Base-by-base conservation (phyloP, 2,797 vertebrate genomes). In the Natrix natrix region DNA sequence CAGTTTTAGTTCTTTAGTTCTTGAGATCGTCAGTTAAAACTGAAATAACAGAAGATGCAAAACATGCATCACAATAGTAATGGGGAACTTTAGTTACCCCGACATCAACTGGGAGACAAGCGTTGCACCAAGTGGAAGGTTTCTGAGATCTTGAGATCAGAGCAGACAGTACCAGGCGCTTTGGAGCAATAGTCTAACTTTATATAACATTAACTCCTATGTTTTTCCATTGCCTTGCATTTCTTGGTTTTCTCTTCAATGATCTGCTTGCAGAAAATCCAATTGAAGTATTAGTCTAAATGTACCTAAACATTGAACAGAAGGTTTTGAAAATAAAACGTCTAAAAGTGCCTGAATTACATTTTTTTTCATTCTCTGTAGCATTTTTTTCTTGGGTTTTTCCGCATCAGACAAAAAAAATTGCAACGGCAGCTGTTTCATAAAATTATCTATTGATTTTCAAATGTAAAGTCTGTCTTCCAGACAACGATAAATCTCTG, bases 371-470 rank as follows among this genome's bases (percentile, higher is more conserved):
- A 57, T 88, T 90, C 66, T 90, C 52, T 90, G 54, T 26, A 78
- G n/a, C 74, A 55, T 60, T n/a, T n/a, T 69, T 83, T 66, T 63
- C 16, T 60, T 6, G 5, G 74, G 61, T 74, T 61, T 61, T 60
- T 61, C 14, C 60, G 5, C 57, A 12, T 26, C 28, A 86, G 52
- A 52, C 92, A 92, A 5, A 90, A 92, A 93, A 92, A 92, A 92
- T 43, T 63, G 83, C n/a, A 90, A 88, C 8, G 86, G n/a, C 86
- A 43, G 66, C 11, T 43, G 90, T 83, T 28, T 92, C 55, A 91
- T 43, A 22, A 28, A 43, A 88, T 78, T 87, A 55, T 5, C 3
- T 59, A 61, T 87, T 87, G 60, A 57, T 93, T 57, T 90, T 90
- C 54, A 90, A 69, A 93, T 87, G 61, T 91, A 56, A 93, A 22